A percentile compares a stretch with the other conserved stretches of the same genome.
phyloP scores from a whole-genome alignment of 2,888 invertebrate genomes.

The Congeria kusceri region DNA sequence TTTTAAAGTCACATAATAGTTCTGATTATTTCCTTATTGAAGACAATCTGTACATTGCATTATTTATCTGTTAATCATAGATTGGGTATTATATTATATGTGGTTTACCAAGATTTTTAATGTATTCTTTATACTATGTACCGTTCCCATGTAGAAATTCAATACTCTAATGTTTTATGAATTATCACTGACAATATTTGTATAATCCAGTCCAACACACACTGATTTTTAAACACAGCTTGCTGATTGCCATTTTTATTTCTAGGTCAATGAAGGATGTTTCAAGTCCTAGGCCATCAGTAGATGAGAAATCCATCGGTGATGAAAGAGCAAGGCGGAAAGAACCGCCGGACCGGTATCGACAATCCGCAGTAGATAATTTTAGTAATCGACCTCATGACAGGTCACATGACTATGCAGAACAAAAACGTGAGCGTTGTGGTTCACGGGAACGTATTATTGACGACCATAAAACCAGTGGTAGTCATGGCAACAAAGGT shows the following conservation, averaged over 20 bases:
- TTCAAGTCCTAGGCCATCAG: slow-evolving; percentile 56
- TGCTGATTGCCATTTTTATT: background rate
- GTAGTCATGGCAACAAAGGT: slow-evolving; percentile 23
- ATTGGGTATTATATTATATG: too few relatives aligned
- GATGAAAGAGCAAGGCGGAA: slow-evolving; percentile 66
- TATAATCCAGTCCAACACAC: too few relatives aligned
- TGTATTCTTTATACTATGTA: too few relatives aligned
- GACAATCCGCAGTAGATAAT: slow-evolving; percentile 71
- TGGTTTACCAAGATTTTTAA: too few relatives aligned
- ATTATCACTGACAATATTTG: too few relatives aligned
- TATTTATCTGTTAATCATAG: too few relatives aligned
- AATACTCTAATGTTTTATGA: too few relatives aligned
- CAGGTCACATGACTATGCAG: slow-evolving; percentile 68
- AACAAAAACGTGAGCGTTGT: slow-evolving; percentile 63
- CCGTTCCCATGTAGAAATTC: too few relatives aligned
- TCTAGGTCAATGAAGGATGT: slow-evolving; percentile 51
- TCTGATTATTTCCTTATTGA: too few relatives aligned
- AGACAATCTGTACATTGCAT: too few relatives aligned
- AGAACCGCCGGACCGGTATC: slow-evolving; percentile 69
- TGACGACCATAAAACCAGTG: slow-evolving; percentile 52
- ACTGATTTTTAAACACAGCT: too few relatives aligned
- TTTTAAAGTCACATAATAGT: too few relatives aligned
- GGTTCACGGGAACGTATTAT: slow-evolving; percentile 58
- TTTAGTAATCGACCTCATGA: slow-evolving; percentile 60
- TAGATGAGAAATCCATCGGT: slow-evolving; percentile 57